phyloP scores from a whole-genome alignment of 2,888 invertebrate genomes.

The Caenorhabditis sp. region DNA sequence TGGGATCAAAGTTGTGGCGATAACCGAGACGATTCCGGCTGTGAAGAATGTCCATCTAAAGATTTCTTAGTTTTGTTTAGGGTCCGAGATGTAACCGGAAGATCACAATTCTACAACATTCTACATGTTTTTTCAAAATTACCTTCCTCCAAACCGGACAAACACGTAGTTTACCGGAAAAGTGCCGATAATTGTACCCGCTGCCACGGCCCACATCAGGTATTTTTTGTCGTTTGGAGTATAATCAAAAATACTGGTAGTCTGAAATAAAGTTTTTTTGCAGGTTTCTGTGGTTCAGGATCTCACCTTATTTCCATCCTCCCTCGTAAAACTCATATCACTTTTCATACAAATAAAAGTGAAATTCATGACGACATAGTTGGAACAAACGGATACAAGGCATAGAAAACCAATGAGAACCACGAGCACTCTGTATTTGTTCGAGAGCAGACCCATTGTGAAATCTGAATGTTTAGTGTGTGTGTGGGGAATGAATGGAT shows the following conservation, averaged over 20 bases:
- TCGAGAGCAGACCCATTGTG: slow-evolving; percentile 43
- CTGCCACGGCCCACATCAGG: slow-evolving; percentile 77
- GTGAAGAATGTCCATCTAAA: slow-evolving; percentile 72
- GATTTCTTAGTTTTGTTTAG: neutral
- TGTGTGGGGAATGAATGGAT: slow-evolving; percentile 18
- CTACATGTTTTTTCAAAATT: neutral
- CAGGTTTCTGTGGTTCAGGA: neutral
- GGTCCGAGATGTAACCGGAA: too few species aligned
- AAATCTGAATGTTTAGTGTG: slow-evolving; percentile 19
- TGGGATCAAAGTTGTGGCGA: slow-evolving; percentile 71
- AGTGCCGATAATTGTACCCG: slow-evolving; percentile 76
- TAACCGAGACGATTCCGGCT: slow-evolving; percentile 70
- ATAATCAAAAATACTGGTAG: slow-evolving; percentile 71
- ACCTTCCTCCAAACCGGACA: slow-evolving; percentile 76
- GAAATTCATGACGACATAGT: slow-evolving; percentile 78
- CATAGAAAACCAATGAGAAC: slow-evolving; percentile 70
- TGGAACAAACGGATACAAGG: slow-evolving; percentile 73
- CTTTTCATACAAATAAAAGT: slow-evolving; percentile 77
- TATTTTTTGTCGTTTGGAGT: slow-evolving; percentile 74
- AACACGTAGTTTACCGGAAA: slow-evolving; percentile 77
- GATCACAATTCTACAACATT: too few species aligned
- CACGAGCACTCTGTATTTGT: slow-evolving; percentile 70
- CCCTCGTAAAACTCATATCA: slow-evolving; percentile 60
- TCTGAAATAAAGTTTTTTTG: slow-evolving; percentile 50
- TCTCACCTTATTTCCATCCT: slow-evolving; percentile 50